Conservation (phyloP, 2,888 invertebrate species). For the Scaeva pyrastri region DNA sequence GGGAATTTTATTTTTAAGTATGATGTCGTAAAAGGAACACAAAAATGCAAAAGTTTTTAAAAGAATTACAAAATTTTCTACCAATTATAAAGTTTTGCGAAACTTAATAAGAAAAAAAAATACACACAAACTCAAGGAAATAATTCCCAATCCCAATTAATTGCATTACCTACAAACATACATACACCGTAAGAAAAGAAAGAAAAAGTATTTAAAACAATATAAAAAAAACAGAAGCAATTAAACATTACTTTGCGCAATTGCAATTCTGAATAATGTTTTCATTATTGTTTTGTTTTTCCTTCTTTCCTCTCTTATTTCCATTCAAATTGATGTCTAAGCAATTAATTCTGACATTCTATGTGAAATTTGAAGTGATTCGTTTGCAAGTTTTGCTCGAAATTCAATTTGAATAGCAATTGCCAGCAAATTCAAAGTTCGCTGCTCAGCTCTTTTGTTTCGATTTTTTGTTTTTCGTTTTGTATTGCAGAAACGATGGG, state of each 20-base stretch:
- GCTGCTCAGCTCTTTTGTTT: slow-evolving; percentile 64
- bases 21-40: slow-evolving; percentile 25
- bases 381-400: slow-evolving; percentile 10
- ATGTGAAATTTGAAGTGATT: slow-evolving; percentile 25
- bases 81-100: too few relatives aligned
- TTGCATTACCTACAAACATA: too few relatives aligned
- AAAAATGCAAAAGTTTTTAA: slow-evolving; percentile 45
- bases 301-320: slow-evolving; percentile 14
- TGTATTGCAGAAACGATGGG: not conserved
- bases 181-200: not conserved
- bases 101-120: not conserved
- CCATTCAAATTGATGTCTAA: slow-evolving; percentile 45
- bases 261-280: slow-evolving; percentile 61
- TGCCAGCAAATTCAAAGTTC: slow-evolving; percentile 37
- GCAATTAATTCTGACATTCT: slow-evolving; percentile 37
- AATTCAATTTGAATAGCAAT: slow-evolving; percentile 27
- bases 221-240: slow-evolving; percentile 39
- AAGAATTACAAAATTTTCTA: not conserved
- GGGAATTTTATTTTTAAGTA: slow-evolving; percentile 34
- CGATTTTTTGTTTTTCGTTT: not conserved
- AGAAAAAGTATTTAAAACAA: not conserved
- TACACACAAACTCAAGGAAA: not conserved
- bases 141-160: slow-evolving; percentile 51
- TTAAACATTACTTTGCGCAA: slow-evolving; percentile 70
- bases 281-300: slow-evolving; percentile 19